Percentiles rank a stretch among this genome's conserved stretches.
Evolutionary conservation across 2,797 vertebrate species (phyloP).

Genomic region (Melanogrammus aeglefinus): DNA sequence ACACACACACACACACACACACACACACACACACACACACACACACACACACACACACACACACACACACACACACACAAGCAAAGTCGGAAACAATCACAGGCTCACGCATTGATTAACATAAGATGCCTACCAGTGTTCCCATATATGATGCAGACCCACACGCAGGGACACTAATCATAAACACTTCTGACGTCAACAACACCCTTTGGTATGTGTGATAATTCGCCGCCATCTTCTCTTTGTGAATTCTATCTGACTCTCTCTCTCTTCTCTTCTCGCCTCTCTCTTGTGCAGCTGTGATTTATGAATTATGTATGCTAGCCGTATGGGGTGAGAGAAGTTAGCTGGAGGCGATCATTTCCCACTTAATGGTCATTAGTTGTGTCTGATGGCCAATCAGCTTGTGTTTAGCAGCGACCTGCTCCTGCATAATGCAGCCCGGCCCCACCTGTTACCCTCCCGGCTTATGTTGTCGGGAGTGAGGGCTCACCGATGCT

Average conservation of each 20-base stretch:
- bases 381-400: slow-evolving; percentile 63
- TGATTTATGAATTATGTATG: slow-evolving; percentile 71
- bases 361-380: slow-evolving; percentile 68
- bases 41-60: slow-evolving; percentile 15
- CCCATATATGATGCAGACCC: neutral
- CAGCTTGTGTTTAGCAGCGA: slow-evolving; percentile 44
- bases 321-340: slow-evolving; percentile 72
- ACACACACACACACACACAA: slow-evolving; percentile 12
- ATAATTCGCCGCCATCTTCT: neutral
- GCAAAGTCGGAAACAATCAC: neutral
- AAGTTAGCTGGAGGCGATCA: slow-evolving; percentile 66
- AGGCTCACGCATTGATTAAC: slow-evolving; percentile 15
- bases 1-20: slow-evolving; percentile 14
- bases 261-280: slow-evolving; percentile 47
- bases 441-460: slow-evolving; percentile 49
- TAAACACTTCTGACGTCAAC: slow-evolving; percentile 7
- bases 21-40: slow-evolving; percentile 26
- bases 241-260: slow-evolving; percentile 34
- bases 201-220: neutral
- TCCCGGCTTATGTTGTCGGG: slow-evolving; percentile 6
- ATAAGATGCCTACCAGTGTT: slow-evolving; percentile 20
- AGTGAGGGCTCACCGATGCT: neutral
- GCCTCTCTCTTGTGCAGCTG: slow-evolving; percentile 69
- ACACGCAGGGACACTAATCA: slow-evolving; percentile 13
- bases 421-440: slow-evolving; percentile 59